Evolutionary conservation across 2,888 invertebrate species (phyloP), one percentile per base, ranked within the genome.

Genomic region (Idaea biselata): DNA sequence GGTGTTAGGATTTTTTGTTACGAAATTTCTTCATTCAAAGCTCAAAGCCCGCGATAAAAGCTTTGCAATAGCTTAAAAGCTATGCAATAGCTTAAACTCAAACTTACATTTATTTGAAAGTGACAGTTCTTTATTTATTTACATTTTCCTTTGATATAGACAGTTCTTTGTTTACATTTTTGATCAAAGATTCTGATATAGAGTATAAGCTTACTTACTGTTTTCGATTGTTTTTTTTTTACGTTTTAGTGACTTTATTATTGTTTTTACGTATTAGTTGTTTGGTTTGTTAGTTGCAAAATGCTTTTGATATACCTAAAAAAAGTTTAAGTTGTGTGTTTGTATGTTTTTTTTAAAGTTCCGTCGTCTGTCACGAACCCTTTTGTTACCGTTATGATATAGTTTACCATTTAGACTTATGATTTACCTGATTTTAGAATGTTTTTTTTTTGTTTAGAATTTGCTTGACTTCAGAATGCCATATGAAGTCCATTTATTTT

Each of bases 331-430:
- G 64, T 58, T 18, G 53, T 58, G 62, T 59, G 58, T 53, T 55
- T 58, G 58, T 58, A 58, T 58, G 59, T 63, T 64, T 63, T 67
- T 44, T 44, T 44, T 11, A 8, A 44, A 11, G 44, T 44, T 44
- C 3, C 11, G 44, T 44, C 11, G 44, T 7, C 44, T 44, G 44
- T 44, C 8, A 8, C 8, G 14, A 44, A 11, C 7, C 44, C 1
- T 44, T 44, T 8, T 44, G 44, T 44, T 25, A 25, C 5, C 5
- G 25, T 25, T 25, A n/a, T 25, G 5, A 25, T 25, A 25, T 25
- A 25, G 25, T 25, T 25, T 25, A 25, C 25, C 25, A 25, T 25
- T 25, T 25, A 5, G 5, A 5, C 25, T 44, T 44, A 44, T 11
- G 1, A 44, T 44, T 32, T 44, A 44, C 11, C 44, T 14, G 44